Percentiles rank a stretch among this genome's conserved stretches.
Evolutionary conservation across 2,797 vertebrate genomes (phyloP).

Genomic region (Pseudopleuronectes americanus): DNA sequence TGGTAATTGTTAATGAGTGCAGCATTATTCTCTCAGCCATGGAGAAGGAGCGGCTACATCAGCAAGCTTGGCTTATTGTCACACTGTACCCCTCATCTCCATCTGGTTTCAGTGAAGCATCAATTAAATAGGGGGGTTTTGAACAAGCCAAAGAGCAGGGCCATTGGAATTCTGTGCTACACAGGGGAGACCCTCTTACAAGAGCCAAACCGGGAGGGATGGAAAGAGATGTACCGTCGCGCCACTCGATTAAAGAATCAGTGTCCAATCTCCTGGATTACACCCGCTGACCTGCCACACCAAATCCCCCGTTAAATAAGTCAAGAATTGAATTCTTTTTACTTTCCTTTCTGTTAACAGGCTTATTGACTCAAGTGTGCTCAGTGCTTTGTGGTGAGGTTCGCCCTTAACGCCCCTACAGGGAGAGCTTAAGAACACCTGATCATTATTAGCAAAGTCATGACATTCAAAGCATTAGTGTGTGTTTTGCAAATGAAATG

Average conservation of each 20-base stretch:
- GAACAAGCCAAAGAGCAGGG: constrained; percentile 33
- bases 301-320: constrained; percentile 77
- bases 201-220: constrained; percentile 32
- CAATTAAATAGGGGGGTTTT: constrained; percentile 18
- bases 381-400: constrained; percentile 58
- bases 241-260: constrained; percentile 77
- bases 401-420: constrained; percentile 61
- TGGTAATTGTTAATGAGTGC: constrained; percentile 61
- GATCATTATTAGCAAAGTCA: constrained; percentile 59
- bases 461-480: constrained; percentile 45
- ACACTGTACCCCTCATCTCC: constrained; percentile 54
- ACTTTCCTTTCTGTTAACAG: constrained; percentile 62
- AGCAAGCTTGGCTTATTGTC: constrained; percentile 51
- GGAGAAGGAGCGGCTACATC: constrained; percentile 33
- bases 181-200: constrained; percentile 57
- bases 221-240: constrained; percentile 59
- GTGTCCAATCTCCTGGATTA: constrained; percentile 78
- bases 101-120: constrained; percentile 60
- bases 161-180: constrained; percentile 70
- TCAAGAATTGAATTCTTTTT: constrained; percentile 69
- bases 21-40: constrained; percentile 58
- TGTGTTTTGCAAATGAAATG: constrained; percentile 45
- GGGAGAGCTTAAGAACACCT: constrained; percentile 57
- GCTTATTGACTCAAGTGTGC: constrained; percentile 73
- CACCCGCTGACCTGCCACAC: constrained; percentile 70